Evolutionary conservation across 2,797 vertebrate species (phyloP).

Genomic region (Arrhamphus sclerolepis): DNA sequence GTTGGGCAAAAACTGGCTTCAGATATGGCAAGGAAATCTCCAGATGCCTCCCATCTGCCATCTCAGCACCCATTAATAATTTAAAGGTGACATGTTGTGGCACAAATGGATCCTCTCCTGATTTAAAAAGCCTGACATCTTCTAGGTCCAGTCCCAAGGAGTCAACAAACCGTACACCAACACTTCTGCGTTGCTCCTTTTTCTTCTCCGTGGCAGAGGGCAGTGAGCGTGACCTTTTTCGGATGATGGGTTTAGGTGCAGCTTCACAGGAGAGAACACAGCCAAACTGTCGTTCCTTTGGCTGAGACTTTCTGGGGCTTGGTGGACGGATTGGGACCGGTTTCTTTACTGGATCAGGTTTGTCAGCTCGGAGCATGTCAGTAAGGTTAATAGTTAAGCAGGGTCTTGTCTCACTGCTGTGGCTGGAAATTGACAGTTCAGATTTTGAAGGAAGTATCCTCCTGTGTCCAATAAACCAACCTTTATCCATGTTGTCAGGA

Average conservation of each 20-base stretch:
- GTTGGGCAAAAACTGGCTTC: slow-evolving; percentile 87
- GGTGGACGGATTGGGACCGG: slow-evolving; percentile 69
- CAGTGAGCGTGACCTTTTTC: slow-evolving; percentile 86
- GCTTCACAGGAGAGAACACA: slow-evolving; percentile 82
- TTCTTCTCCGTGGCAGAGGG: slow-evolving; percentile 83
- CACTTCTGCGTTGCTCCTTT: slow-evolving; percentile 72
- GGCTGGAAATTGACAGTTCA: slow-evolving; percentile 48
- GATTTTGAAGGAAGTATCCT: slow-evolving; percentile 61
- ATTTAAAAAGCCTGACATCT: slow-evolving; percentile 88
- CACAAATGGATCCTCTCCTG: slow-evolving; percentile 88
- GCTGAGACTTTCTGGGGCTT: slow-evolving; percentile 37
- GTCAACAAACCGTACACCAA: slow-evolving; percentile 92
- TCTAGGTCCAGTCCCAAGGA: slow-evolving; percentile 92
- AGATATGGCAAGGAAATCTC: slow-evolving; percentile 87
- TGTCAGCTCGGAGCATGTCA: slow-evolving; percentile 62
- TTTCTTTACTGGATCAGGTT: slow-evolving; percentile 25
- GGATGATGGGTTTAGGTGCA: slow-evolving; percentile 86
- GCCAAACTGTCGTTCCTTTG: slow-evolving; percentile 22
- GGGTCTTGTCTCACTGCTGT: slow-evolving; percentile 74
- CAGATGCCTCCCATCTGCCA: slow-evolving; percentile 82
- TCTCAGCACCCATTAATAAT: slow-evolving; percentile 89
- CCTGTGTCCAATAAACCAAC: slow-evolving; percentile 75
- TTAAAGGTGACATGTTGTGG: slow-evolving; percentile 92
- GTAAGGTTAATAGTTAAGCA: slow-evolving; percentile 75
- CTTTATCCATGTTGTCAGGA: slow-evolving; percentile 58